Conservation (phyloP, 2,113 vertebrate species). For the Stictonetta naevosa region DNA sequence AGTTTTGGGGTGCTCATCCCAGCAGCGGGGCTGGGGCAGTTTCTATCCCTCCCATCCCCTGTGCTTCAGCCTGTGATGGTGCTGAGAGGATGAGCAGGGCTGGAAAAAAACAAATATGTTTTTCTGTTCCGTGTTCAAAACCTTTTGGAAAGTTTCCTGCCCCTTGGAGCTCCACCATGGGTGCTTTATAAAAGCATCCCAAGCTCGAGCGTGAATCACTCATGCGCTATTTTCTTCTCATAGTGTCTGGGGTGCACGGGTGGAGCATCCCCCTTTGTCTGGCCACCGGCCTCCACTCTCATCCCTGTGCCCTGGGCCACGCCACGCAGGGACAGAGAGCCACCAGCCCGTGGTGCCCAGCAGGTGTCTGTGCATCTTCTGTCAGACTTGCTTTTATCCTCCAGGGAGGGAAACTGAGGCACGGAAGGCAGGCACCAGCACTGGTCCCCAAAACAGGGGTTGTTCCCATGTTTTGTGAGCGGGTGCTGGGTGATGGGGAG, state of each 20-base stretch:
- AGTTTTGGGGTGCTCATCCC: neutral
- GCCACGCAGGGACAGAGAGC: neutral
- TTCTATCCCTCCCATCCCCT: neutral
- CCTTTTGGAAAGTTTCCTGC: neutral
- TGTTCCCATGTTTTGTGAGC: accelerated
- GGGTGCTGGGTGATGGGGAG: no score
- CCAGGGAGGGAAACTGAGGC: neutral
- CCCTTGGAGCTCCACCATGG: neutral
- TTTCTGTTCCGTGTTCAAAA: neutral
- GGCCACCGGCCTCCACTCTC: no score
- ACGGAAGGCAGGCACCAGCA: neutral
- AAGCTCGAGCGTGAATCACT: neutral
- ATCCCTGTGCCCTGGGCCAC: no score
- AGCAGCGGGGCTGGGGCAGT: accelerated
- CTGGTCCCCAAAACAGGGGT: neutral
- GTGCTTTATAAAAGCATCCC: neutral
- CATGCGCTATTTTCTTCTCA: neutral
- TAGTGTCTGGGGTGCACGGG: neutral
- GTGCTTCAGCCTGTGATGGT: neutral
- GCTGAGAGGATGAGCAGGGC: neutral
- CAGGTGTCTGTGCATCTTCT: neutral
- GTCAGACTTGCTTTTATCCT: neutral
- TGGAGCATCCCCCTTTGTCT: neutral
- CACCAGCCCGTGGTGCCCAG: neutral
- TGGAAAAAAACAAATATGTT: neutral